Percentiles rank a stretch among this genome's conserved stretches.
Conservation (phyloP, 2,888 invertebrate genomes). For the Leuctra nigra region DNA sequence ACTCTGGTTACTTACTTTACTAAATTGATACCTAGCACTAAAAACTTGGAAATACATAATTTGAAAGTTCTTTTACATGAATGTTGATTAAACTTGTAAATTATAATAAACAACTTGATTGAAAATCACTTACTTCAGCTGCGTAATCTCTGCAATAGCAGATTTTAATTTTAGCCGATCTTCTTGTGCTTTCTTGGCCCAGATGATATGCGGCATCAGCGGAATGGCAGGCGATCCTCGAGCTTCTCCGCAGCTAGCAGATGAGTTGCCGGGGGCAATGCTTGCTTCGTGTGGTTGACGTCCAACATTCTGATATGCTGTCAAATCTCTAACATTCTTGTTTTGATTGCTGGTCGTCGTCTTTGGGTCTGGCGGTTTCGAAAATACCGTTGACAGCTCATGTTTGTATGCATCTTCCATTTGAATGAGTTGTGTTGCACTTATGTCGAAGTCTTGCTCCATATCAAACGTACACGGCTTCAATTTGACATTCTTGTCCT, state of each 20-base stretch:
- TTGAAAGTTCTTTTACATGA: too few species aligned
- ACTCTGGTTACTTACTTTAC: background rate
- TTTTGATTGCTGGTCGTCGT: background rate
- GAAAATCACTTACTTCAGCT: conserved; percentile 4
- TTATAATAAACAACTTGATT: too few species aligned
- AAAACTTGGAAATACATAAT: too few species aligned
- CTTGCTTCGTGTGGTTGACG: background rate
- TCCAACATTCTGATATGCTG: background rate
- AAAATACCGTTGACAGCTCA: background rate
- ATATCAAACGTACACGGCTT: conserved; percentile 10
- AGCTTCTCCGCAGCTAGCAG: background rate
- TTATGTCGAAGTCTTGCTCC: conserved; percentile 12
- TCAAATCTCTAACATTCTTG: background rate
- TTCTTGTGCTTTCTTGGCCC: background rate
- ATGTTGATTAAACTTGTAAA: too few species aligned
- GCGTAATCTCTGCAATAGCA: background rate
- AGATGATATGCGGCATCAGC: background rate
- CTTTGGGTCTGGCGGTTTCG: background rate
- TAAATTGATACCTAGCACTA: too few species aligned
- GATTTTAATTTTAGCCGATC: background rate
- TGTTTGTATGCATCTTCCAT: conserved; percentile 1
- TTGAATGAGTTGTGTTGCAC: background rate
- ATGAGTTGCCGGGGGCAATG: background rate
- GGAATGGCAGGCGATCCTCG: background rate
- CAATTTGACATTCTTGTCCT: background rate